Conservation (phyloP, 2,113 vertebrate genomes). For the Pluvialis apricaria region DNA sequence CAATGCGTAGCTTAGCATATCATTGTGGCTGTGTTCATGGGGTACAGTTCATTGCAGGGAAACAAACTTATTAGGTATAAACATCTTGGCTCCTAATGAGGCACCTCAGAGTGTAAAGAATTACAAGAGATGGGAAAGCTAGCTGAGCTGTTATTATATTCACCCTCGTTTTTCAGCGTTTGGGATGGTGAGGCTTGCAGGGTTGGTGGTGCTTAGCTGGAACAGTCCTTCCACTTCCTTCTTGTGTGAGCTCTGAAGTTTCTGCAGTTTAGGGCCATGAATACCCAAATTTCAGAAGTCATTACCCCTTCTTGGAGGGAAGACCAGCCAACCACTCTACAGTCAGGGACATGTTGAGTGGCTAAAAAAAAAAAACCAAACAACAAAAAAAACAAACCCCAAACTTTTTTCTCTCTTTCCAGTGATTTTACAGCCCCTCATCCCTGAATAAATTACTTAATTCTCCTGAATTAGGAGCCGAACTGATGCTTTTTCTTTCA, state of each 20-base stretch:
- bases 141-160: not conserved
- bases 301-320: not conserved
- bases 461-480: not conserved
- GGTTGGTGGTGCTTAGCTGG: not conserved
- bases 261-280: not conserved
- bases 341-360: not conserved
- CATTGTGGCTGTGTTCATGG: not conserved
- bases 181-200: not conserved
- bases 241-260: not conserved
- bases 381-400: no score
- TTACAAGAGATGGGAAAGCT: not conserved
- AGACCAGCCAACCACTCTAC: not conserved
- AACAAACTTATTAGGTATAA: not conserved
- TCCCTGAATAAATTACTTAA: not conserved
- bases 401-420: not conserved
- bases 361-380: not conserved
- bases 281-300: not conserved
- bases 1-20: rapidly evolving
- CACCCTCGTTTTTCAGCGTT: not conserved
- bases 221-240: not conserved
- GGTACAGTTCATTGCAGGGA: not conserved
- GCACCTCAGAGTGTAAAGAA: not conserved
- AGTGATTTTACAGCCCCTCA: not conserved
- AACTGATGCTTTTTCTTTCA: not conserved
- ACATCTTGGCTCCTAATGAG: not conserved